phyloP scores from a whole-genome alignment of 2,888 invertebrate species.

The Rhogogaster chlorosoma region DNA sequence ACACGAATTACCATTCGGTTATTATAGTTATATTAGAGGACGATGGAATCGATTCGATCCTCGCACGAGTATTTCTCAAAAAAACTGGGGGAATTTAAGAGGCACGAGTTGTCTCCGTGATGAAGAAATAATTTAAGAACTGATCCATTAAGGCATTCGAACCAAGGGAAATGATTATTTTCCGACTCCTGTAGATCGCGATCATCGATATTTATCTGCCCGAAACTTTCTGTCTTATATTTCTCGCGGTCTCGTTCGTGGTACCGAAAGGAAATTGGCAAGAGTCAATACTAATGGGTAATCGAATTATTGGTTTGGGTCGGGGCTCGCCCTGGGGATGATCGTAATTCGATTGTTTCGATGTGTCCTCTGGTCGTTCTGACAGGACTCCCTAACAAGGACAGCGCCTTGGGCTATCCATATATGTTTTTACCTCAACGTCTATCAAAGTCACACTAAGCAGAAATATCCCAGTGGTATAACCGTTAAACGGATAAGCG shows the following conservation, averaged over 20 bases:
- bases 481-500: slow-evolving; percentile 28
- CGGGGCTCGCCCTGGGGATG: slow-evolving; percentile 74
- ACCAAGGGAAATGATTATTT: neutral
- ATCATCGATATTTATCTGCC: neutral
- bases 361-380: slow-evolving; percentile 78
- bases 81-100: neutral
- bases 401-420: slow-evolving; percentile 71
- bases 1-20: neutral
- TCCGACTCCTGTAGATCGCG: neutral
- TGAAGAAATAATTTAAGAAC: neutral
- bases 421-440: slow-evolving; percentile 41
- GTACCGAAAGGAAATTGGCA: slow-evolving; percentile 73
- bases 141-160: neutral
- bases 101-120: neutral
- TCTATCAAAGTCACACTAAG: slow-evolving; percentile 48
- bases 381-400: slow-evolving; percentile 77
- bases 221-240: neutral
- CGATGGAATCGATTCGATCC: neutral
- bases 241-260: neutral
- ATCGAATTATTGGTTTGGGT: slow-evolving; percentile 77
- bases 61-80: neutral
- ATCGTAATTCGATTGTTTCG: slow-evolving; percentile 77
- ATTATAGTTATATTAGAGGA: neutral
- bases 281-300: slow-evolving; percentile 78
- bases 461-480: slow-evolving; percentile 24